Evolutionary conservation across 2,888 invertebrate genomes (phyloP).

Genomic region (Agonopterix subpropinquella): DNA sequence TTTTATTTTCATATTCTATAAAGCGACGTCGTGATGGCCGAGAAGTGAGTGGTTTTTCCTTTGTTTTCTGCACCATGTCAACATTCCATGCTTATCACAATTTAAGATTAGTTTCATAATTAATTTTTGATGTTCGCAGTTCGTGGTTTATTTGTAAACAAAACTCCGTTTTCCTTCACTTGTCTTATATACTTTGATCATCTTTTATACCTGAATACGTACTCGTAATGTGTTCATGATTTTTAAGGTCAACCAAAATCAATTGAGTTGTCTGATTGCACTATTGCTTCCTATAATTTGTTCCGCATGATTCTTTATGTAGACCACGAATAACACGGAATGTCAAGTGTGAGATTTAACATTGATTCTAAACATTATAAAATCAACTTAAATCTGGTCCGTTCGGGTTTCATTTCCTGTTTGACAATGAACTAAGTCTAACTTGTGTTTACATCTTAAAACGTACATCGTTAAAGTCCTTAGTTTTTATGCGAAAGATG

Average conservation of each 20-base stretch:
- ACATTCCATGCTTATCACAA: constrained; percentile 38
- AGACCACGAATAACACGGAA: not conserved
- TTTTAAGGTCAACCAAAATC: constrained; percentile 1
- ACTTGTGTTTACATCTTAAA: too few species aligned
- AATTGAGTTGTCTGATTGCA: not conserved
- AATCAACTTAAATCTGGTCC: too few species aligned
- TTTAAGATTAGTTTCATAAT: constrained; percentile 23
- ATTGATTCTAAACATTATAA: too few species aligned
- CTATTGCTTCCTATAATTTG: not conserved
- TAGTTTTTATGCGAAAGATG: too few species aligned
- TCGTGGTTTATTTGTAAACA: constrained; percentile 9
- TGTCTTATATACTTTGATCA: too few species aligned
- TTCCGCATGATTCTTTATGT: not conserved
- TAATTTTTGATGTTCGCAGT: constrained; percentile 4
- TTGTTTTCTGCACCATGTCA: constrained; percentile 29
- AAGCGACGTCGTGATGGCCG: constrained; percentile 53
- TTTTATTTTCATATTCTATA: constrained; percentile 34
- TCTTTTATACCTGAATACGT: not conserved
- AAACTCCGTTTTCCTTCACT: not conserved
- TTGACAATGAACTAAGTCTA: too few species aligned
- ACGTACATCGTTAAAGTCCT: too few species aligned
- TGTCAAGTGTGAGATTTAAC: too few species aligned
- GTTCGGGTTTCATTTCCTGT: too few species aligned
- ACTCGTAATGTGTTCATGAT: not conserved
- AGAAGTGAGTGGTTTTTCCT: constrained; percentile 51